Percentiles rank a stretch among this genome's conserved stretches.
Evolutionary conservation across 2,888 invertebrate species (phyloP).

Genomic region (Agonopterix heracliana): DNA sequence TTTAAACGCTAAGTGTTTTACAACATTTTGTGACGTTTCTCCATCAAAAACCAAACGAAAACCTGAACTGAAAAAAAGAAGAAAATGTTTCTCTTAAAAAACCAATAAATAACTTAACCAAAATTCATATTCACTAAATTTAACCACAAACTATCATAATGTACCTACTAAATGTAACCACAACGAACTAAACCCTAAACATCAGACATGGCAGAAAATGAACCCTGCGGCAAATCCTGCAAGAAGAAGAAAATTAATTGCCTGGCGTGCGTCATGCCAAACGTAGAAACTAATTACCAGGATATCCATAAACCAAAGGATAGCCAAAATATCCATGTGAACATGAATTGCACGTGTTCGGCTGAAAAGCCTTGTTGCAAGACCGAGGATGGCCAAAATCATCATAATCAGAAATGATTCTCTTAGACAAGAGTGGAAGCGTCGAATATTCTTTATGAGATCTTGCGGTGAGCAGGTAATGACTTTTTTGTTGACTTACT

Average conservation of each 20-base stretch:
- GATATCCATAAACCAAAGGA: conserved; percentile 7
- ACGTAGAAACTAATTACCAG: neutral
- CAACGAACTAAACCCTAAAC: no score
- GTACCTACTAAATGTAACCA: no score
- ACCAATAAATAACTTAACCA: no score
- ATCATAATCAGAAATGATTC: neutral
- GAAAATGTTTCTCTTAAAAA: no score
- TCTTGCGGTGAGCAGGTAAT: neutral
- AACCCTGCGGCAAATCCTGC: conserved; percentile 19
- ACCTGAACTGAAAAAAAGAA: no score
- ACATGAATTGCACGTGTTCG: conserved; percentile 8
- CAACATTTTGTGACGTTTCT: no score
- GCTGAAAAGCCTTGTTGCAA: conserved; percentile 22
- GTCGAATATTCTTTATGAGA: neutral
- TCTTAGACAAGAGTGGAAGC: neutral
- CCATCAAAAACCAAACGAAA: no score
- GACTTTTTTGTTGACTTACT: neutral
- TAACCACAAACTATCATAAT: no score
- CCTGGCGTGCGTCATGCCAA: conserved; percentile 23
- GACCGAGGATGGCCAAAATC: neutral
- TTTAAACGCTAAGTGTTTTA: no score
- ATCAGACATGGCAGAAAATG: conserved; percentile 22
- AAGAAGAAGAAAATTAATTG: conserved; percentile 23
- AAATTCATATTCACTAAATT: no score
- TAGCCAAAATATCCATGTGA: neutral